Conservation (phyloP, 2,797 vertebrate genomes). For the Loris lydekkerianus region DNA sequence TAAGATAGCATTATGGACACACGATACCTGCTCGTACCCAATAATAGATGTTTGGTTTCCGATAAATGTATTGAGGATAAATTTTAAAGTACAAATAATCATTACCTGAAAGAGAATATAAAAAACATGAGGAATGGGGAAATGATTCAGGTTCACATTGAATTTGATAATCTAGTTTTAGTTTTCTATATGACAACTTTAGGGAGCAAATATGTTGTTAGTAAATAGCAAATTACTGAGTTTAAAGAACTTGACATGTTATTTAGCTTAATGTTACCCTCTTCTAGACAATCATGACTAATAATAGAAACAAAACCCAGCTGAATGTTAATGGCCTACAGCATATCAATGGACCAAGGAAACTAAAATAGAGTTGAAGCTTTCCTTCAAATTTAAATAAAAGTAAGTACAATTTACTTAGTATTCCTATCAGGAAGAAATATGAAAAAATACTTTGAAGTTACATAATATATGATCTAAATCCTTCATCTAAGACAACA, state of each 20-base stretch:
- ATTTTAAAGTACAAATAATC: slow-evolving; percentile 22
- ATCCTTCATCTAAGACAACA: slow-evolving; percentile 70
- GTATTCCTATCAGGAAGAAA: slow-evolving; percentile 59
- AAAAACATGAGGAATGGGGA: slow-evolving; percentile 1
- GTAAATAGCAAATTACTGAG: slow-evolving; percentile 54
- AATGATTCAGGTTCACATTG: slow-evolving; percentile 52
- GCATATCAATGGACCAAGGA: slow-evolving; percentile 3
- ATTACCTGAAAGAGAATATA: background rate
- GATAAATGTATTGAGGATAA: slow-evolving; percentile 49
- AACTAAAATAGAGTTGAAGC: slow-evolving; percentile 17
- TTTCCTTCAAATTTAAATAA: slow-evolving; percentile 49
- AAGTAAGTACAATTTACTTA: slow-evolving; percentile 48
- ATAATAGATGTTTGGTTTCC: slow-evolving; percentile 22
- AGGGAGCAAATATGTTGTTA: slow-evolving; percentile 44
- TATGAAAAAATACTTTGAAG: slow-evolving; percentile 62
- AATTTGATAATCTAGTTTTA: slow-evolving; percentile 25
- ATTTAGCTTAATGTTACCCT: slow-evolving; percentile 41
- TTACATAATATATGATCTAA: slow-evolving; percentile 64
- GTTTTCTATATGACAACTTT: slow-evolving; percentile 53
- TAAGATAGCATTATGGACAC: background rate
- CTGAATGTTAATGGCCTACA: slow-evolving; percentile 46
- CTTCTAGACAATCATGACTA: slow-evolving; percentile 50
- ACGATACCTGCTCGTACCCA: background rate
- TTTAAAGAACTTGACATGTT: slow-evolving; percentile 52
- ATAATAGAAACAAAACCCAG: slow-evolving; percentile 67